Percentiles rank a stretch among this genome's conserved stretches.
Conservation (phyloP, 2,113 vertebrate genomes). For the Peromyscus californicus region DNA sequence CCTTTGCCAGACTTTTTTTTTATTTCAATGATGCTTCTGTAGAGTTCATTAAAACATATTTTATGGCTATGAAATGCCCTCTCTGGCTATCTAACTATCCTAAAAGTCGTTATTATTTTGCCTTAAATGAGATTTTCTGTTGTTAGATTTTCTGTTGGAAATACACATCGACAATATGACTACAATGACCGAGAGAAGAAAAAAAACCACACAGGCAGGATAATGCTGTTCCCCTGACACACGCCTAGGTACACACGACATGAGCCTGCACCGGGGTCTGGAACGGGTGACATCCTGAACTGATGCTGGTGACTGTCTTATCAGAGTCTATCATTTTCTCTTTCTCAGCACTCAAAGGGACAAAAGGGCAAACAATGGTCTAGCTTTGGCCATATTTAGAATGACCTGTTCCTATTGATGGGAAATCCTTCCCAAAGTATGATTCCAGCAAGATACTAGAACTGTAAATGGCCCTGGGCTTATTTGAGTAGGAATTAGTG, state of each 20-base stretch:
- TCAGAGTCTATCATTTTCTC: neutral
- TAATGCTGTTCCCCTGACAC: neutral
- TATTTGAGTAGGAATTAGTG: slow-evolving; percentile 76
- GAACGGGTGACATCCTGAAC: neutral
- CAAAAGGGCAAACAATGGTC: neutral
- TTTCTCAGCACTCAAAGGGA: neutral
- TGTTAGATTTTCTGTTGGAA: slow-evolving; percentile 38
- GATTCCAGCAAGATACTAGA: slow-evolving; percentile 63
- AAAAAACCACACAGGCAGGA: neutral
- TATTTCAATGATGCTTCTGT: slow-evolving; percentile 4
- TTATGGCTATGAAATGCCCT: neutral
- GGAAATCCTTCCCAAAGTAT: neutral
- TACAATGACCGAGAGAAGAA: neutral
- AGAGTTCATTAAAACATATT: neutral
- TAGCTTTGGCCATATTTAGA: slow-evolving; percentile 30
- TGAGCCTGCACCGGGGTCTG: neutral
- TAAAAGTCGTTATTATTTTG: slow-evolving; percentile 11
- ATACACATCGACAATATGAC: neutral
- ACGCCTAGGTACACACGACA: neutral
- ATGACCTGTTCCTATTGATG: too few species aligned
- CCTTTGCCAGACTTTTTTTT: slow-evolving; percentile 33
- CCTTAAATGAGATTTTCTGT: slow-evolving; percentile 50
- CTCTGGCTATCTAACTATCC: neutral
- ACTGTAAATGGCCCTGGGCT: slow-evolving; percentile 55
- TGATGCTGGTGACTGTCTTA: neutral